These are phyloP conservation scores for Protobothrops mucrosquamatus DNA, from an alignment of 2,113 vertebrate genomes.

Conservation along the genomic window DNA sequence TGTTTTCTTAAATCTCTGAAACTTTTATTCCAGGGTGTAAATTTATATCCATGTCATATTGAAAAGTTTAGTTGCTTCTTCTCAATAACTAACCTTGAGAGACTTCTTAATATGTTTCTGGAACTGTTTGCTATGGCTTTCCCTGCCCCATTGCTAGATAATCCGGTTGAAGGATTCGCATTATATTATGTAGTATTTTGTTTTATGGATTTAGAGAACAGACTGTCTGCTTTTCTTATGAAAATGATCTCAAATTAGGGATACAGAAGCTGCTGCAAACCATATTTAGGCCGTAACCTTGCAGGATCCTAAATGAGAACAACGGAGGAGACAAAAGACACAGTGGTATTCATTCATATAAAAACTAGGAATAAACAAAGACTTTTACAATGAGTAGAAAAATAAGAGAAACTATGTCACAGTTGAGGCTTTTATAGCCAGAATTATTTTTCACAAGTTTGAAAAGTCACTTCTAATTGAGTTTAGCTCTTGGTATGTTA, in stretches of 20 bases:
- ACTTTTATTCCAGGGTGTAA: constrained; percentile 39
- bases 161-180: neutral
- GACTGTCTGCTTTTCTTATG: neutral
- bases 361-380: neutral
- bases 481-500: neutral
- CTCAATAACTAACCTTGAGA: neutral
- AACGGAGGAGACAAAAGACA: neutral
- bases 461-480: neutral
- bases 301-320: neutral
- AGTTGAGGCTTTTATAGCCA: neutral
- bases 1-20: constrained; percentile 49
- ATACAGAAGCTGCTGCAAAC: neutral
- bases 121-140: neutral
- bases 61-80: constrained; percentile 23
- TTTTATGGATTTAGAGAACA: neutral
- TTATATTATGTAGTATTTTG: neutral
- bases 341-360: neutral
- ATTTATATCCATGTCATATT: constrained; percentile 43
- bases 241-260: neutral
- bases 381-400: neutral
- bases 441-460: neutral
- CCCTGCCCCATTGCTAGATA: neutral
- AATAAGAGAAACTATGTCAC: neutral
- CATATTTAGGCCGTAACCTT: neutral
- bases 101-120: neutral